Conservation (phyloP, 1,140 invertebrate genomes). For the Augochlora pura region DNA sequence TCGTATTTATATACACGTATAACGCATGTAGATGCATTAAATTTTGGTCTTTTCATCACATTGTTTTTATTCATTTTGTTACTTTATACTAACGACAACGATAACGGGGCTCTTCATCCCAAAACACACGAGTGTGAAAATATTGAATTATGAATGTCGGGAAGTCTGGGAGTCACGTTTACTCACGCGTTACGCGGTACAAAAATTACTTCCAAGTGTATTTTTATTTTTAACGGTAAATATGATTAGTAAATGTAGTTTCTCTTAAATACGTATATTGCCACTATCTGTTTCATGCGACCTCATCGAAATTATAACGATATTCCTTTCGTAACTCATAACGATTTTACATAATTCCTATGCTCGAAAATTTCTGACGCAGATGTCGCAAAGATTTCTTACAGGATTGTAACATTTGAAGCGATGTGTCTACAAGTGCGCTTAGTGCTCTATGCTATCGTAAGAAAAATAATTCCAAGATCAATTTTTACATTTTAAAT, state of each 20-base stretch:
- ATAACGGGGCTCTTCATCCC: not conserved
- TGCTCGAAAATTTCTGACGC: not conserved
- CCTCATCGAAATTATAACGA: not conserved
- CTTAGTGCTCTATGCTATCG: not conserved
- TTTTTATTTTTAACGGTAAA: not conserved
- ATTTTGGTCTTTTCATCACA: no score
- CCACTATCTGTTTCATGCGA: not conserved
- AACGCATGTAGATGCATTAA: no score
- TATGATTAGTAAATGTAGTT: no score
- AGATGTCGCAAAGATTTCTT: not conserved
- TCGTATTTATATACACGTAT: slow-evolving; percentile 1
- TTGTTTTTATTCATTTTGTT: no score
- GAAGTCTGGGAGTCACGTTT: not conserved
- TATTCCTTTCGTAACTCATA: not conserved
- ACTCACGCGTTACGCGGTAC: not conserved
- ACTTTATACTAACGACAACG: no score
- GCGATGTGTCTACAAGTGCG: no score
- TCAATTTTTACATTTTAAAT: not conserved
- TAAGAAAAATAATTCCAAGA: not conserved
- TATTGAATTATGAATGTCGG: not conserved
- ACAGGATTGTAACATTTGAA: no score
- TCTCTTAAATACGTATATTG: no score
- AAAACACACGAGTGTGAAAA: not conserved
- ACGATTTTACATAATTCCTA: not conserved
- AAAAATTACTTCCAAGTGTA: not conserved